These are phyloP conservation scores for Papilio protenor DNA, from an alignment of 2,888 invertebrate genomes.

Conservation along the genomic window DNA sequence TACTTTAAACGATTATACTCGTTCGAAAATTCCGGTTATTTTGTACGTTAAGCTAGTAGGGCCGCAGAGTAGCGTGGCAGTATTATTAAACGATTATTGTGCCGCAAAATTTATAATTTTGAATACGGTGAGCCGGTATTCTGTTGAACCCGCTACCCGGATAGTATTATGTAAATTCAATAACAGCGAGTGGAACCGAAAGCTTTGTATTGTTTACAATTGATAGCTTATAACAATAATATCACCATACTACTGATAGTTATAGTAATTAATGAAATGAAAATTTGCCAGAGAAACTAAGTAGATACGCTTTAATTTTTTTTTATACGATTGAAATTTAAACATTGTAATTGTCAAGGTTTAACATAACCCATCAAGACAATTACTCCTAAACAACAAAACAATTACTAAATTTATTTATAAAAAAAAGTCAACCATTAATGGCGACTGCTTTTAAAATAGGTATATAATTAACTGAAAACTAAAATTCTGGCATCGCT, in stretches of 20 bases:
- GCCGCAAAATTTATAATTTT: conserved; percentile 71
- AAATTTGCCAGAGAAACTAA: neutral
- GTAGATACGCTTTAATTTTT: neutral
- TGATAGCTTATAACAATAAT: conserved; percentile 54
- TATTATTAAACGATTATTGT: conserved; percentile 73
- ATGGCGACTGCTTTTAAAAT: neutral
- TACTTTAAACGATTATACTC: conserved; percentile 68
- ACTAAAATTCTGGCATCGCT: conserved; percentile 51
- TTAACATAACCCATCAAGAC: neutral
- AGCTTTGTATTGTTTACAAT: conserved; percentile 63
- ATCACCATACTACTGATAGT: conserved; percentile 19
- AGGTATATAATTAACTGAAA: conserved; percentile 15
- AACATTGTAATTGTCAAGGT: neutral
- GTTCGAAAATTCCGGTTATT: conserved; percentile 58
- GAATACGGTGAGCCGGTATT: conserved; percentile 51
- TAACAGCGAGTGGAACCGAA: conserved; percentile 54
- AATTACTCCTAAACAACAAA: neutral
- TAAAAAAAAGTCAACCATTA: neutral
- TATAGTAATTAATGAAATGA: neutral
- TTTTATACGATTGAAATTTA: neutral
- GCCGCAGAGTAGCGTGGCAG: conserved; percentile 53
- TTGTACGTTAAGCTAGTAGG: conserved; percentile 53
- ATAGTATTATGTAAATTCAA: conserved; percentile 75
- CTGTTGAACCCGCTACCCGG: conserved; percentile 61
- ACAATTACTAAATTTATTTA: too few species aligned